A percentile compares a stretch with the other conserved stretches of the same genome.
phyloP scores from a whole-genome alignment of 2,797 vertebrate genomes.

The Pangasius krempfi region DNA sequence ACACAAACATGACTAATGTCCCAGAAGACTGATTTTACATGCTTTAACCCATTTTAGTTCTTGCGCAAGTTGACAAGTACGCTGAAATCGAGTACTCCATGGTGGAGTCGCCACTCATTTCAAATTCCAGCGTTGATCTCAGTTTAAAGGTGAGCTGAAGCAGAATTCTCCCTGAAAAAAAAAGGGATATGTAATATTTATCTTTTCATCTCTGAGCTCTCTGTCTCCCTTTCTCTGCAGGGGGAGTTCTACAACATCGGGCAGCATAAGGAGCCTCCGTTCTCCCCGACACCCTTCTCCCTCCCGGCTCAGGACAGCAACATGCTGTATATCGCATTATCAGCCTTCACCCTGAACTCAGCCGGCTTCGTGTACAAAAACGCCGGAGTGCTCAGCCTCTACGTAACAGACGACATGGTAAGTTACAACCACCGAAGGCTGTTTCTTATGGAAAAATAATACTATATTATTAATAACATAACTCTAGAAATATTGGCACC shows the following conservation, averaged over 20 bases:
- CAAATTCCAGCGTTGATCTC: slow-evolving; percentile 65
- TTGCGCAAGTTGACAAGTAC: slow-evolving; percentile 72
- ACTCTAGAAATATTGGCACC: neutral
- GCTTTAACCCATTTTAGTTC: slow-evolving; percentile 59
- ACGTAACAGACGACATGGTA: slow-evolving; percentile 81
- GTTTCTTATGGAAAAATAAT: neutral
- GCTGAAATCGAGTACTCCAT: slow-evolving; percentile 79
- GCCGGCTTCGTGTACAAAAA: slow-evolving; percentile 82
- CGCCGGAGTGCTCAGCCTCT: slow-evolving; percentile 74
- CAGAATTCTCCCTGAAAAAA: neutral
- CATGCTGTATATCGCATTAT: slow-evolving; percentile 83
- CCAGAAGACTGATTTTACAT: neutral
- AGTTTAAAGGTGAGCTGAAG: slow-evolving; percentile 72
- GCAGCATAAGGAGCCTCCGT: slow-evolving; percentile 76
- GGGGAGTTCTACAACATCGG: slow-evolving; percentile 79
- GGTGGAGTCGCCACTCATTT: slow-evolving; percentile 70
- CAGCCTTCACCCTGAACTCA: slow-evolving; percentile 78
- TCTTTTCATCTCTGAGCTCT: neutral
- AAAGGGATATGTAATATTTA: neutral
- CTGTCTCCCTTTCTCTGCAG: slow-evolving; percentile 53
- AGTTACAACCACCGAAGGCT: slow-evolving; percentile 1
- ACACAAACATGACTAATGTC: neutral
- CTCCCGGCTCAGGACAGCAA: slow-evolving; percentile 69
- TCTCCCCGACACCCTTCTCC: slow-evolving; percentile 70
- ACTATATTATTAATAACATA: neutral